phyloP scores from a whole-genome alignment of 2,113 vertebrate species.

The Sorex araneus region DNA sequence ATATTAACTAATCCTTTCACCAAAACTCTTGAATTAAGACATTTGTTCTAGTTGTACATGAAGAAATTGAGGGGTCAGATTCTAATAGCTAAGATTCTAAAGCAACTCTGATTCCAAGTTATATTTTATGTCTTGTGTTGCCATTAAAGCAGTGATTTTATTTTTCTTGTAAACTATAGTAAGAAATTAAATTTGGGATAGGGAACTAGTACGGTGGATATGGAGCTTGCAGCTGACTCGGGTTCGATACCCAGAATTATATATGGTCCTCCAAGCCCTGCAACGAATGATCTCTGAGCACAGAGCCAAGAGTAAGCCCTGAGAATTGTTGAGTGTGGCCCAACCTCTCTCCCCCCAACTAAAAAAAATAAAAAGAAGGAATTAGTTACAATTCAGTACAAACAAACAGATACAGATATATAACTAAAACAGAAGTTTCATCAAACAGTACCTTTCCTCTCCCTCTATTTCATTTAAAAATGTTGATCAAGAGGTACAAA shows the following conservation, averaged over 20 bases:
- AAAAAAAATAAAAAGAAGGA: too few relatives aligned
- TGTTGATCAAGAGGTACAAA: neutral
- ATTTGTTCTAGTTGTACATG: too few relatives aligned
- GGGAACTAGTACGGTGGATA: neutral
- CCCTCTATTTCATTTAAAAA: slow-evolving; percentile 58
- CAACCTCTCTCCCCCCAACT: neutral
- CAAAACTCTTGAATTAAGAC: slow-evolving; percentile 3
- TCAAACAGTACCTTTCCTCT: neutral
- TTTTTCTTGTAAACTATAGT: neutral
- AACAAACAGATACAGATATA: neutral
- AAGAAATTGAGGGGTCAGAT: neutral
- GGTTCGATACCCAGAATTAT: too few relatives aligned
- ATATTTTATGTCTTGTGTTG: neutral
- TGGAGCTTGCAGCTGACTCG: too few relatives aligned
- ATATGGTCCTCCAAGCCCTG: too few relatives aligned
- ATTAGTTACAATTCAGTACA: neutral
- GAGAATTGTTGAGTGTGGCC: too few relatives aligned
- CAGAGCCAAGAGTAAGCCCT: too few relatives aligned
- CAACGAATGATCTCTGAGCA: too few relatives aligned
- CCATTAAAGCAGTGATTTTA: slow-evolving; percentile 9
- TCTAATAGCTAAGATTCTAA: slow-evolving; percentile 56
- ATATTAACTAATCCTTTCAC: slow-evolving; percentile 26
- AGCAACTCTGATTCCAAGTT: slow-evolving; percentile 34
- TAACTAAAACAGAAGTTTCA: slow-evolving; percentile 42
- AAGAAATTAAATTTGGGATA: slow-evolving; percentile 20